These are phyloP conservation scores for Conomelus anceps DNA, from an alignment of 2,888 invertebrate genomes.

Conservation along the genomic window DNA sequence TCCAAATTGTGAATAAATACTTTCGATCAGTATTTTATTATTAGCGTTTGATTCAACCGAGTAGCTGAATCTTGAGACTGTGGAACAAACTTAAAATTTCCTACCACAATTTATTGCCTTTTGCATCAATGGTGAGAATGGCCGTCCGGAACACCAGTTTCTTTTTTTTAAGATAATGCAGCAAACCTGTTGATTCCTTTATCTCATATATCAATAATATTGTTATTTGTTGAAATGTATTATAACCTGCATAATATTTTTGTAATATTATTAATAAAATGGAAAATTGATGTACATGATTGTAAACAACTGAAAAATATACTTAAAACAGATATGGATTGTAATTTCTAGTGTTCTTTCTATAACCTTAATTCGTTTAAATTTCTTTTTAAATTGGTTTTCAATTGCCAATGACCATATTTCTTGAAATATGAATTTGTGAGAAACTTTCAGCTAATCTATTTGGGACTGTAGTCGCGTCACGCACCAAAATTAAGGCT, in stretches of 20 bases:
- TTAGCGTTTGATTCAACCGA: background rate
- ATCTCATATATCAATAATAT: background rate
- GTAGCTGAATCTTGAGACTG: background rate
- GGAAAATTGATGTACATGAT: background rate
- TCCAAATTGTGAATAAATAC: background rate
- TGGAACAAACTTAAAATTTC: background rate
- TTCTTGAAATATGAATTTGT: too few species aligned
- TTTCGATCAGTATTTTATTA: background rate
- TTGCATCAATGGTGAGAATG: background rate
- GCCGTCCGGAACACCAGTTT: too few species aligned
- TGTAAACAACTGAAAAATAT: background rate
- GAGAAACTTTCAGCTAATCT: too few species aligned
- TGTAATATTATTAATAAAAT: background rate
- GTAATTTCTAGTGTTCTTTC: background rate
- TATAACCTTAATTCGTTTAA: background rate
- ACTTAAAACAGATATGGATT: background rate
- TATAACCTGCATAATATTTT: background rate
- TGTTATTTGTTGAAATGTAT: background rate
- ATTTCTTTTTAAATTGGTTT: background rate
- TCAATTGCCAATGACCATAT: too few species aligned
- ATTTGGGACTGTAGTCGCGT: too few species aligned
- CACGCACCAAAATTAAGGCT: too few species aligned
- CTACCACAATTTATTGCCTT: background rate
- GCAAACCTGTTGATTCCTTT: background rate
- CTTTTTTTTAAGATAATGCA: background rate